Base-by-base conservation (phyloP, 2,888 invertebrate species). In the Uropetala carovei region DNA sequence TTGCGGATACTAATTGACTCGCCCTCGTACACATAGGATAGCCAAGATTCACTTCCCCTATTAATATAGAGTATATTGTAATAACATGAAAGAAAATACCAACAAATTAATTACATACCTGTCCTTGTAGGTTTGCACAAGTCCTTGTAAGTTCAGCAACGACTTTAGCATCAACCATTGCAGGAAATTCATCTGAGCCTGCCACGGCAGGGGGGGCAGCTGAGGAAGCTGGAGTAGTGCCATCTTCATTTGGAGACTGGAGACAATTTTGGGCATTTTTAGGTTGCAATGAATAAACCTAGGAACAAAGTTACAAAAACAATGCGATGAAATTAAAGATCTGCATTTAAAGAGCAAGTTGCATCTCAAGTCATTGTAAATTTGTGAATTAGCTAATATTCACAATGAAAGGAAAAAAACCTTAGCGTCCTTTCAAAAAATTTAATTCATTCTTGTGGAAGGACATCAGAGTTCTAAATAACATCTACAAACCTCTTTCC, bases 131-230 rank as follows among this genome's bases (percentile, higher is more conserved):
- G 93, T 96, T 96, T 93, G 96, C 96, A 94, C 98, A 98, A 0
- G 97, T 98, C 94, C 97, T 97, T 0, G 97, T 97, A 92, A 98
- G 95, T 94, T 97, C 97, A 93, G 96, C 96, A 9, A 98, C 96
- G 30, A 97, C 96, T 91, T 97, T 97, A 0, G 96, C 95, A 93
- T 96, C 96, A 92, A 96, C 95, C 84, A 94, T n/a, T 30, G 60
- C 84, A 30, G 64, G 58, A 27, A 27, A 56, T 11, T 86, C 30
- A 16, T 16, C n/a, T 7, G 27, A 8, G n/a, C 43, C 11, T 10
- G 30, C 9, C 11, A 16, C 18, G 14, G 58, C 43, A 8, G 27
- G 11, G 13, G 83, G 43, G 7, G 4, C 14, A 16, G 83, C 13
- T 22, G 83, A 94, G 92, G 82, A 14, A 9, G 93, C 59, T 86